Base-by-base conservation (phyloP, 2,797 vertebrate species). In the Cossypha polioptera region DNA sequence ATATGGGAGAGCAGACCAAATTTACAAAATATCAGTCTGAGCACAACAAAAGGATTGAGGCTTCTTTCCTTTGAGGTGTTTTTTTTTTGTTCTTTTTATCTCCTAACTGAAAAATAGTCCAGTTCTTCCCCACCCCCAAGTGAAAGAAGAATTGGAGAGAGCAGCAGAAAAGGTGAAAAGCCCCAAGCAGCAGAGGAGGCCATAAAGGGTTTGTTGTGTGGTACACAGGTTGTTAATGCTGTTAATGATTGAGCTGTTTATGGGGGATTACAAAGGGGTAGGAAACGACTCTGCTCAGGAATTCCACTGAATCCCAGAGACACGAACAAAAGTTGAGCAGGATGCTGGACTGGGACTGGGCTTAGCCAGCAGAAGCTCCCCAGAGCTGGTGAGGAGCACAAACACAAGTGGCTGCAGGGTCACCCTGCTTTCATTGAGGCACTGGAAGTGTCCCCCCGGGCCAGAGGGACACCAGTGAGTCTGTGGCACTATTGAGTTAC, bases 211-310 rank as follows among this genome's bases (percentile, higher is more conserved):
- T 73, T 92, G 91, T 85, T 93, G 89, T 88, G 89, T 76, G 80
- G 10, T 76, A 1, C 74, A 14, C 94, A 87, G 94, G 89, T 91
- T 87, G 94, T 96, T 96, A 95, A 86, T 45, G 86, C 94, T 92
- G 95, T 96, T 96, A 95, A 96, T 93, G 92, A 96, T 96, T 92
- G 92, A 95, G 7, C 92, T 88, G 77, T 81, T 90, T 89, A 72
- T 92, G 63, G 91, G 81, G 82, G 81, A 73, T 81, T 50, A 91
- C 95, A 92, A 95, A 84, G 67, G 88, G 84, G 16, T 93, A 51
- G 92, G 67, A 92, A 89, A 90, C 63, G 61, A 8, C 92, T 86
- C 47, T 11, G 77, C 65, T 68, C 20, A 10, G 75, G 81, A 91
- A 91, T 92, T 81, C 75, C 63, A 31, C 63, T 2, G 7, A 19